phyloP scores from a whole-genome alignment of 1,140 invertebrate genomes.

The Acarapis woodi region DNA sequence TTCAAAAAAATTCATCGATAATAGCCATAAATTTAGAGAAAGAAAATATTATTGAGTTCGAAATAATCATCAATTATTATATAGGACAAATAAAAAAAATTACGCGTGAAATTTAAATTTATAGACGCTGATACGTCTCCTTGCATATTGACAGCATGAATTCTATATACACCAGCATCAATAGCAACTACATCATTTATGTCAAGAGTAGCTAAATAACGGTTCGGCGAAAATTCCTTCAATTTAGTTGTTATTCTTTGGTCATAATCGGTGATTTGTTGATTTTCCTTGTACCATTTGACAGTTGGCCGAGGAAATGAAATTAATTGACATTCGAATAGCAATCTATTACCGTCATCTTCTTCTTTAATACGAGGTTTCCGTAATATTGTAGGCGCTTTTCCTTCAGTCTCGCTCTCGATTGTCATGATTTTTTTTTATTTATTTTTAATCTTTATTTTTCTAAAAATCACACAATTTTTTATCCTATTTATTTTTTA shows the following conservation, averaged over 20 bases:
- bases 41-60: too few species aligned
- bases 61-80: too few species aligned
- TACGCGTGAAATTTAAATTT: constrained; percentile 92
- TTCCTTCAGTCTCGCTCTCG: constrained; percentile 2
- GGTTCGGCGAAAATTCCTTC: constrained; percentile 48
- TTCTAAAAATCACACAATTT: too few species aligned
- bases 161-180: constrained; percentile 87
- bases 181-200: constrained; percentile 79
- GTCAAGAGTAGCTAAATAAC: constrained; percentile 64
- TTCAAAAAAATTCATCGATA: too few species aligned
- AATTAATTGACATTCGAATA: constrained; percentile 83
- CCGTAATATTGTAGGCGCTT: constrained; percentile 70
- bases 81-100: too few species aligned
- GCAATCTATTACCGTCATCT: constrained; percentile 71
- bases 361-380: constrained; percentile 88
- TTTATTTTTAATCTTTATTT: too few species aligned
- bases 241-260: constrained; percentile 20
- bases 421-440: too few species aligned
- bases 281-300: constrained; percentile 61
- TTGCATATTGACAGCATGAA: constrained; percentile 87
- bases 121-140: constrained; percentile 92
- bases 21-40: too few species aligned
- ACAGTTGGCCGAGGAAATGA: constrained; percentile 72
- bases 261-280: constrained; percentile 3
- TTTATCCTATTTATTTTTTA: too few species aligned